Evolutionary conservation across 1,140 invertebrate genomes (phyloP).

Genomic region (Agraylea sexmaculata): DNA sequence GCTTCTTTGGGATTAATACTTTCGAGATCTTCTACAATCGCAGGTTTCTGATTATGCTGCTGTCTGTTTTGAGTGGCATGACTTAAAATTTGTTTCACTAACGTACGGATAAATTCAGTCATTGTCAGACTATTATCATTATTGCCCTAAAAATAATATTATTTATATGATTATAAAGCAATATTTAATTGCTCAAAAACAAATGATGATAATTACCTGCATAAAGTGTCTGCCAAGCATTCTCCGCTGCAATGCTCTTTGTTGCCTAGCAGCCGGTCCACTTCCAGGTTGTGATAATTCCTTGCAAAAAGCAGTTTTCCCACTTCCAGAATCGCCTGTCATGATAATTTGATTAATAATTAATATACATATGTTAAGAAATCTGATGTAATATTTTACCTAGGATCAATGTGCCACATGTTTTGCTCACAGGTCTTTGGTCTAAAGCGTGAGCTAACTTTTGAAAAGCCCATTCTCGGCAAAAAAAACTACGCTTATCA

Average conservation of each 20-base stretch:
- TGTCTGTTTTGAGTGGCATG: constrained; percentile 37
- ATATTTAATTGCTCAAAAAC: constrained; percentile 1
- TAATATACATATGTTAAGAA: neutral
- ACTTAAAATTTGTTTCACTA: constrained; percentile 69
- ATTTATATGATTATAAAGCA: neutral
- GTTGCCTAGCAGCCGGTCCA: constrained; percentile 51
- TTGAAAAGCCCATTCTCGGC: constrained; percentile 87
- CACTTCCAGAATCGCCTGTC: constrained; percentile 71
- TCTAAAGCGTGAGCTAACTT: constrained; percentile 88
- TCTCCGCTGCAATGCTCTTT: constrained; percentile 59
- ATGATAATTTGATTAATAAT: neutral
- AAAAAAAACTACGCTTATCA: constrained; percentile 36
- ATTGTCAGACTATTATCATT: constrained; percentile 54
- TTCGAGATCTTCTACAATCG: too few relatives aligned
- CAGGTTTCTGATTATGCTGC: too few relatives aligned
- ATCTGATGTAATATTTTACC: constrained; percentile 28
- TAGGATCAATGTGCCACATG: constrained; percentile 71
- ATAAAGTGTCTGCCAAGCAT: constrained; percentile 76
- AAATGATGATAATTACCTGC: constrained; percentile 36
- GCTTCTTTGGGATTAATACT: too few relatives aligned
- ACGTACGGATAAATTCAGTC: constrained; percentile 66
- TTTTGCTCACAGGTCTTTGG: constrained; percentile 61
- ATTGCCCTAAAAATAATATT: constrained; percentile 22
- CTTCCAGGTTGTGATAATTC: constrained; percentile 65
- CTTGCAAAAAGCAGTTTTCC: constrained; percentile 73